Evolutionary conservation across 2,888 invertebrate genomes (phyloP).

Genomic region (Acleris holmiana): DNA sequence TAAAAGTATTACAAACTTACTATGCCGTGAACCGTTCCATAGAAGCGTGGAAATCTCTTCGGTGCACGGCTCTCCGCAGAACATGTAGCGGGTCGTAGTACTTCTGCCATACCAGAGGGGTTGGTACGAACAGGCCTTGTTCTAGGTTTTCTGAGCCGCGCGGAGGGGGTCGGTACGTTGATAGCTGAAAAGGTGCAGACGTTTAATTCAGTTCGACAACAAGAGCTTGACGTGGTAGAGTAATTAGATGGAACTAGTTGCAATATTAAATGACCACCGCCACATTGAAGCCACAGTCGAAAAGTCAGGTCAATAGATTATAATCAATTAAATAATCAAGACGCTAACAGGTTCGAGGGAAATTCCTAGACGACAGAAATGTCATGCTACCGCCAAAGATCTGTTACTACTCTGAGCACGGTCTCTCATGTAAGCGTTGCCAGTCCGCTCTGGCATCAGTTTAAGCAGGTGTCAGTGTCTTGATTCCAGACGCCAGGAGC

Average conservation of each 20-base stretch:
- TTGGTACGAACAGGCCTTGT: conserved; percentile 95
- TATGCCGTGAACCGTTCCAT: conserved; percentile 96
- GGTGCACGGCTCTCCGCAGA: conserved; percentile 94
- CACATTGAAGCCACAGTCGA: too few species aligned
- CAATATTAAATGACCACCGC: too few species aligned
- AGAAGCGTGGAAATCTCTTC: conserved; percentile 96
- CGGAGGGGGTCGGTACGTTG: conserved; percentile 93
- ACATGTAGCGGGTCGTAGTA: conserved; percentile 98
- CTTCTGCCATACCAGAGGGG: conserved; percentile 94
- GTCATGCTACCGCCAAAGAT: too few species aligned
- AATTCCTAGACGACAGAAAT: too few species aligned
- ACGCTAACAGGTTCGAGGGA: too few species aligned
- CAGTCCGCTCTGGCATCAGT: conserved; percentile 97
- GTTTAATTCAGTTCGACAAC: too few species aligned
- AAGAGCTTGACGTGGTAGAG: too few species aligned
- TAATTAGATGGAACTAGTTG: too few species aligned
- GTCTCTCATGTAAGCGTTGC: conserved; percentile 94
- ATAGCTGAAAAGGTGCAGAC: conserved; percentile 80
- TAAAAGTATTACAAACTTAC: conserved; percentile 80
- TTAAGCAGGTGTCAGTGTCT: conserved; percentile 98
- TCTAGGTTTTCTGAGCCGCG: conserved; percentile 90
- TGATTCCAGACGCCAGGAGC: too few species aligned
- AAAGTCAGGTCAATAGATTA: too few species aligned
- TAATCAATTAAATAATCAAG: too few species aligned
- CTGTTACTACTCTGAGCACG: conserved; percentile 88